phyloP scores from a whole-genome alignment of 2,113 vertebrate genomes.

The Proterorhinus semilunaris region DNA sequence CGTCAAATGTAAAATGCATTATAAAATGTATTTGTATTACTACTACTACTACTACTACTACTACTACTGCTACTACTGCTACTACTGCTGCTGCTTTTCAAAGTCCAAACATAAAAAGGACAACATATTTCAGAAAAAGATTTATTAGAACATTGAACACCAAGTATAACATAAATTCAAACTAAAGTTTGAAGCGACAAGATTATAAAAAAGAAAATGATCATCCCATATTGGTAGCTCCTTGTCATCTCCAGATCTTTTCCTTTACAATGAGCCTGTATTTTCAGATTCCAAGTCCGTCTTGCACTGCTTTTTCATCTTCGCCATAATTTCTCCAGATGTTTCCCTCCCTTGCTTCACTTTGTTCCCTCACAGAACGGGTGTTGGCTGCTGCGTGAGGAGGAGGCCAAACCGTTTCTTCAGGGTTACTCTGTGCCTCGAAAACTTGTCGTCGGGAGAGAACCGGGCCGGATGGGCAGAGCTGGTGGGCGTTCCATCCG shows the following conservation, averaged over 20 bases:
- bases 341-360: neutral
- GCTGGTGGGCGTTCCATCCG: conserved; percentile 78
- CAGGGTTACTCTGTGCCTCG: conserved; percentile 82
- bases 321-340: neutral
- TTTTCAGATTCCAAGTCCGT: neutral
- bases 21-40: too few species aligned
- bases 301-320: neutral
- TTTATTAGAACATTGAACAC: neutral
- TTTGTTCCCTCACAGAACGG: conserved; percentile 69
- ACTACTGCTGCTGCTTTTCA: too few species aligned
- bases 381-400: conserved; percentile 85
- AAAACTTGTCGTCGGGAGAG: conserved; percentile 91
- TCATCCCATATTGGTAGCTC: neutral
- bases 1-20: too few species aligned
- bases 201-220: neutral
- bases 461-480: conserved; percentile 91
- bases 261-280: neutral
- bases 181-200: too few species aligned
- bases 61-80: too few species aligned
- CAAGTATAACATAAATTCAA: neutral
- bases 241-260: neutral
- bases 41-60: too few species aligned
- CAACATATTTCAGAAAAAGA: neutral
- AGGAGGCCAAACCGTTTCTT: conserved; percentile 89
- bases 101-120: too few species aligned